Base-by-base conservation (phyloP, 2,113 vertebrate genomes). In the Cyprinodon brontotheroides region DNA sequence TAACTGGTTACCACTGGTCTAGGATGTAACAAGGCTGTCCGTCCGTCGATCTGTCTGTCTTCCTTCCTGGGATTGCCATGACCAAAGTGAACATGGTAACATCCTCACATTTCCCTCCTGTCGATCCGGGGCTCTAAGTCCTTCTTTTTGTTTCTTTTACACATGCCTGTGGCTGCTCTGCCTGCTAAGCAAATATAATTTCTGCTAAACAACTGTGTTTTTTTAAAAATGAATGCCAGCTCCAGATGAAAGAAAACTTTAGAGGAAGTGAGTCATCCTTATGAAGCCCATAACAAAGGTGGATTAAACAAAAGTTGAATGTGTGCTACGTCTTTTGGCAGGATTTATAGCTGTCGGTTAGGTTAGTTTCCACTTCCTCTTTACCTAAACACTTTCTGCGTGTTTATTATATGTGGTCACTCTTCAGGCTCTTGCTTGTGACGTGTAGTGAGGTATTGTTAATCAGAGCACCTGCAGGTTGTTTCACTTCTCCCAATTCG, bases 331-430 rank as follows among this genome's bases (percentile, higher is more conserved):
- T 22, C 17, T n/a, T 57, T 39, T 60, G 61, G 53, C 43, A 61
- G 70, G 78, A 75, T 75, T 65, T 57, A 69, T 72, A 61, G 72
- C 61, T 79, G 79, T 74, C 74, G 78, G 10, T 71, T 61, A 41
- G 67, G 75, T 79, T 61, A 22, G 43, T 70, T 81, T 78, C 66
- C 71, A 75, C 72, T 72, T 86, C 75, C 78, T 86, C 80, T 80
- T 75, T 82, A 78, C 83, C 83, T 43, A 78, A 86, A 80, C 82
- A 87, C 13, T 81, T 47, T 72, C 17, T 64, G 61, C 70, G 65
- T 89, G 81, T 86, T 89, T 86, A 80, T 83, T 71, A 62, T 75
- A 79, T 43, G 38, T 77, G 86, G 87, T 86, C 89, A 86, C 81
- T 87, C 77, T 65, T 70, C 71, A 80, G 74, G 77, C 75, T 38